Conservation (phyloP, 1,140 invertebrate genomes). For the Zophobas atratus region DNA sequence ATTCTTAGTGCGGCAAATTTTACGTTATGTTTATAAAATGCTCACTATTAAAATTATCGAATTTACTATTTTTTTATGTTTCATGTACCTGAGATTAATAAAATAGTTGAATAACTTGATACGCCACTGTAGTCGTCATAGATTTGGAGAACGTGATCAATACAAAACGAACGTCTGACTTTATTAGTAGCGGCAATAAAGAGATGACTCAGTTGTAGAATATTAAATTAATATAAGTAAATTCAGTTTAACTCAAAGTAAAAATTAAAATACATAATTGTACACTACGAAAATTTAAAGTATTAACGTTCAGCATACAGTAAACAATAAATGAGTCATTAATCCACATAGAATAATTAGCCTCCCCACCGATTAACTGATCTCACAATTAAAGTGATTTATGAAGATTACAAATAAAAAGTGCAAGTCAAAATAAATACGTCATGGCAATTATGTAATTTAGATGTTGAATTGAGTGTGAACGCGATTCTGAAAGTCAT, state of each 20-base stretch:
- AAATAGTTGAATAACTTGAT: too few relatives aligned
- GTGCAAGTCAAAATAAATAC: conserved; percentile 45
- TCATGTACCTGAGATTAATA: too few relatives aligned
- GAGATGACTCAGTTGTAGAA: conserved; percentile 22
- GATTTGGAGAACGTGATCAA: conserved; percentile 44
- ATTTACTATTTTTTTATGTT: too few relatives aligned
- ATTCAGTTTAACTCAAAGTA: neutral
- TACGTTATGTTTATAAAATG: neutral
- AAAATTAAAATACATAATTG: neutral
- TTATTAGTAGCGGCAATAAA: conserved; percentile 33
- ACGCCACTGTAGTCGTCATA: conserved; percentile 36
- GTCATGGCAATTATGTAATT: conserved; percentile 42
- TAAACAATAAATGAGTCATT: neutral
- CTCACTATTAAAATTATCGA: neutral
- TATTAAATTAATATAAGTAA: conserved; percentile 2
- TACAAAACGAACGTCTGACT: conserved; percentile 40
- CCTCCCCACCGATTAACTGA: conserved; percentile 1
- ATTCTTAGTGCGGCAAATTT: too few relatives aligned
- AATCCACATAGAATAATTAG: conserved; percentile 2
- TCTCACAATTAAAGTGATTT: conserved; percentile 17
- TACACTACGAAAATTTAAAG: neutral
- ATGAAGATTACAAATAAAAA: conserved; percentile 21
- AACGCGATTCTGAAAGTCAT: conserved; percentile 25
- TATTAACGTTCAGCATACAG: too few relatives aligned
- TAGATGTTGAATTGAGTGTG: conserved; percentile 28